Conservation (phyloP, 2,888 invertebrate species). For the Pemphredon lugubris region DNA sequence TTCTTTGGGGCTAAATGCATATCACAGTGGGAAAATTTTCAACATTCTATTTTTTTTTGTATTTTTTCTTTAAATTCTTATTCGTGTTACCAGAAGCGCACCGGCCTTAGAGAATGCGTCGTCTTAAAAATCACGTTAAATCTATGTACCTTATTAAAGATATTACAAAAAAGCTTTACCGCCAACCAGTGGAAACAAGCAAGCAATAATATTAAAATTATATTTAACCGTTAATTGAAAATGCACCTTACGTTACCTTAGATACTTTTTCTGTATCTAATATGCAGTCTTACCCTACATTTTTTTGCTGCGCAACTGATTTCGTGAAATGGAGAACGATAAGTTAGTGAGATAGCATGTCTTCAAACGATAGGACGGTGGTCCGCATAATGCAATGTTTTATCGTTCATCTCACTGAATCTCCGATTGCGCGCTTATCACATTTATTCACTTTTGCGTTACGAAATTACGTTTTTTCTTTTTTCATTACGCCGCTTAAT, state of each 20-base stretch:
- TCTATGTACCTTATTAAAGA: slow-evolving; percentile 58
- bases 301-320: slow-evolving; percentile 55
- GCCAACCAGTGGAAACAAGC: slow-evolving; percentile 71
- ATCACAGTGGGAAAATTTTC: slow-evolving; percentile 79
- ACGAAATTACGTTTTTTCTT: background rate
- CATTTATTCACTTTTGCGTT: slow-evolving; percentile 30
- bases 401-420: too few relatives aligned
- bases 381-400: background rate
- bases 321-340: slow-evolving; percentile 11
- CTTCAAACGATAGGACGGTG: background rate
- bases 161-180: slow-evolving; percentile 67
- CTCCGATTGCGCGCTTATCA: slow-evolving; percentile 9
- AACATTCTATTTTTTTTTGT: slow-evolving; percentile 63
- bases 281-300: slow-evolving; percentile 74
- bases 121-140: slow-evolving; percentile 60
- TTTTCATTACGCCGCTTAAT: slow-evolving; percentile 9
- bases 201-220: slow-evolving; percentile 68
- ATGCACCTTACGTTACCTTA: slow-evolving; percentile 75
- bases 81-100: slow-evolving; percentile 71
- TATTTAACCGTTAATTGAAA: slow-evolving; percentile 67
- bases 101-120: slow-evolving; percentile 60
- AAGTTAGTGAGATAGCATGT: too few relatives aligned
- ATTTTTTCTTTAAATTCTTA: slow-evolving; percentile 54
- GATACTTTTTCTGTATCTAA: slow-evolving; percentile 71
- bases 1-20: slow-evolving; percentile 80